Percentiles rank a stretch among this genome's conserved stretches.
Conservation (phyloP, 1,140 invertebrate species). For the Drosophila kohkoa region DNA sequence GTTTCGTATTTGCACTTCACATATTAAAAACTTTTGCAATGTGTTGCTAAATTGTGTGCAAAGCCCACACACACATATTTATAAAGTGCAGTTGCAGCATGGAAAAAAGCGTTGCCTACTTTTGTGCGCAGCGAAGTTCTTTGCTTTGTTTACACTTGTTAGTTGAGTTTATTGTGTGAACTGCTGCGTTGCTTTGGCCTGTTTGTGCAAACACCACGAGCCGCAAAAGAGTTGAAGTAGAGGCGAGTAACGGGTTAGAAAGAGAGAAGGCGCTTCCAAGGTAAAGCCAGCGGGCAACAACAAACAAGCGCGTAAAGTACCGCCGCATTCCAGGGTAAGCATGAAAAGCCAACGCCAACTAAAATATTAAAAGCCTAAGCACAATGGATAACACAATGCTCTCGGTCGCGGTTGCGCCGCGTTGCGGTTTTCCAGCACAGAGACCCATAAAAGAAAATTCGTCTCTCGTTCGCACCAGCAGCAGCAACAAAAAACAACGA, state of each 20-base stretch:
- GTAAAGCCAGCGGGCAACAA: slow-evolving; percentile 42
- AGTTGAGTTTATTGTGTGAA: slow-evolving; percentile 46
- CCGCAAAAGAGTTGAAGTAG: slow-evolving; percentile 5
- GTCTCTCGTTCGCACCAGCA: not conserved
- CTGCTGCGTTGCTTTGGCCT: slow-evolving; percentile 27
- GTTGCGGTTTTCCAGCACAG: slow-evolving; percentile 27
- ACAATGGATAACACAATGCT: slow-evolving; percentile 73
- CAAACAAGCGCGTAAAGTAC: slow-evolving; percentile 24
- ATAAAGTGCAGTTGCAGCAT: slow-evolving; percentile 6
- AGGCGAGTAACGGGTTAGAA: slow-evolving; percentile 1
- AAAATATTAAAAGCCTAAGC: slow-evolving; percentile 81
- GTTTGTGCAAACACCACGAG: slow-evolving; percentile 32
- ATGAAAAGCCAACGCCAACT: slow-evolving; percentile 57
- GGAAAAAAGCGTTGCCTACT: slow-evolving; percentile 60
- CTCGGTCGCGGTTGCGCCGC: slow-evolving; percentile 42
- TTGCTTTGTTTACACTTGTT: slow-evolving; percentile 58
- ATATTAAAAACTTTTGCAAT: slow-evolving; percentile 12
- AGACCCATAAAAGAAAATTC: slow-evolving; percentile 7
- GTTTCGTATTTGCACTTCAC: not conserved
- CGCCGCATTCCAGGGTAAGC: slow-evolving; percentile 22
- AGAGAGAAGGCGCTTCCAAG: slow-evolving; percentile 40
- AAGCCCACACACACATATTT: slow-evolving; percentile 7
- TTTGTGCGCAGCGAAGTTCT: slow-evolving; percentile 52
- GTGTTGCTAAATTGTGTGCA: slow-evolving; percentile 36
- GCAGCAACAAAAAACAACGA: not conserved